Conservation (phyloP, 2,888 invertebrate genomes). For the Labia minor region DNA sequence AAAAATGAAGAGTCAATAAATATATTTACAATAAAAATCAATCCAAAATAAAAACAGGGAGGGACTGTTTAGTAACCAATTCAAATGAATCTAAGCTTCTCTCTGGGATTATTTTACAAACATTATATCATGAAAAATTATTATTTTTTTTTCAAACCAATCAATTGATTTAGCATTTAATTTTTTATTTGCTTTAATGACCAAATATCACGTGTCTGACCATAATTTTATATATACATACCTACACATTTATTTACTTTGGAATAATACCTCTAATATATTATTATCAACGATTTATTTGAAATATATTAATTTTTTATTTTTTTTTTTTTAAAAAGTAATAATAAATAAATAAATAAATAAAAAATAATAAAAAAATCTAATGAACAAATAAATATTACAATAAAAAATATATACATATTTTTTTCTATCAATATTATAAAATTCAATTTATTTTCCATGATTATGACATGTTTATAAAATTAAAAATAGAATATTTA, state of each 20-base stretch:
- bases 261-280: neutral
- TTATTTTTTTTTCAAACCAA: neutral
- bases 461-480: neutral
- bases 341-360: neutral
- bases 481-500: neutral
- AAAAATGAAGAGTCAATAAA: too few species aligned
- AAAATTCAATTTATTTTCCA: neutral
- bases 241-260: neutral
- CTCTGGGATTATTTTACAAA: neutral
- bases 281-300: constrained; percentile 3
- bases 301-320: neutral
- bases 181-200: neutral
- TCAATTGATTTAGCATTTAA: neutral
- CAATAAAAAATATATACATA: neutral
- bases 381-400: too few species aligned
- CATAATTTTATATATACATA: neutral
- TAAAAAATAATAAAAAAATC: neutral
- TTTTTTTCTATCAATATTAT: neutral
- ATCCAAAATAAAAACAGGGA: too few species aligned
- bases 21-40: too few species aligned
- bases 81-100: too few species aligned
- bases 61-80: too few species aligned
- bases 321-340: too few species aligned
- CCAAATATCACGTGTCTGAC: neutral
- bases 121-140: neutral